A percentile compares a stretch with the other conserved stretches of the same genome.
Conservation (phyloP, 2,113 vertebrate genomes). For the Turnix velox region DNA sequence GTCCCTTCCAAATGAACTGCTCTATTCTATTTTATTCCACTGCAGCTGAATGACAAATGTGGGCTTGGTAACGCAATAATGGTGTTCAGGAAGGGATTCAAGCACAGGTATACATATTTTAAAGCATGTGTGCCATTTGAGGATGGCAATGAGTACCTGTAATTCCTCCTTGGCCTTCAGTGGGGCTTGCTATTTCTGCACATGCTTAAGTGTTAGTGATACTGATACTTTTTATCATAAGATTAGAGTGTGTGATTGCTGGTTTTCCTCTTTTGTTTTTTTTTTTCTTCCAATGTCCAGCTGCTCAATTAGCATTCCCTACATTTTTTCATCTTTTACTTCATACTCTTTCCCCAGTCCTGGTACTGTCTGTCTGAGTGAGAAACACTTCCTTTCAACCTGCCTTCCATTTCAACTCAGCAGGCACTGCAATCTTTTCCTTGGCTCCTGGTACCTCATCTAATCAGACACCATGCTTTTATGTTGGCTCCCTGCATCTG, state of each 20-base stretch:
- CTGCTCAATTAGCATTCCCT: not conserved
- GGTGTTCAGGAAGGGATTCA: not conserved
- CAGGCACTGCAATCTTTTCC: conserved; percentile 15
- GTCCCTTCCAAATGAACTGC: not conserved
- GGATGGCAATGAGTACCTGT: not conserved
- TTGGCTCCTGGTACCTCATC: conserved; percentile 31
- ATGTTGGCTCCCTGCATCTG: conserved; percentile 30
- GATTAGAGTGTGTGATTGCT: not conserved
- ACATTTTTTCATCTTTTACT: not conserved
- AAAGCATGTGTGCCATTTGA: not conserved
- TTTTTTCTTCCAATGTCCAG: not conserved
- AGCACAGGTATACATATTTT: not conserved
- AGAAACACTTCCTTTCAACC: conserved; percentile 39
- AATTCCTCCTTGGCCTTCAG: not conserved
- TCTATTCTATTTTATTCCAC: not conserved
- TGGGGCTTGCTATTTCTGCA: not conserved
- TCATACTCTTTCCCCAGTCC: not conserved
- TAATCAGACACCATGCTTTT: conserved; percentile 47
- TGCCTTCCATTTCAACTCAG: conserved; percentile 42
- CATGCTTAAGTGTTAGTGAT: not conserved
- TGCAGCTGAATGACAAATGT: not conserved
- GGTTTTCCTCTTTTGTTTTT: accelerated
- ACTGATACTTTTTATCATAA: not conserved
- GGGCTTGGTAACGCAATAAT: not conserved
- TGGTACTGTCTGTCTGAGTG: not conserved